phyloP scores from a whole-genome alignment of 1,140 invertebrate species.

The Anoplophora glabripennis region DNA sequence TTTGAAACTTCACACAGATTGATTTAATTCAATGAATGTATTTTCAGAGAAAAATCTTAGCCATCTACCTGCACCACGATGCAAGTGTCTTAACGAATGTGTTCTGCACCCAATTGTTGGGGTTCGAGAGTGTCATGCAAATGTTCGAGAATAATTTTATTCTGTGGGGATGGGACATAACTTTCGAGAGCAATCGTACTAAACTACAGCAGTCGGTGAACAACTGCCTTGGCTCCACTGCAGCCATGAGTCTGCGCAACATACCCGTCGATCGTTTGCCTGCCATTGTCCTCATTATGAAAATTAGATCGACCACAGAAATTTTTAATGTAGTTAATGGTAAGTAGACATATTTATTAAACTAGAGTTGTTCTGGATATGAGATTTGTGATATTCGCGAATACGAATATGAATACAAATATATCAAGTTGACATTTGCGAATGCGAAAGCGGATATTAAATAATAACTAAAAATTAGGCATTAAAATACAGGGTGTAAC shows the following conservation, averaged over 20 bases:
- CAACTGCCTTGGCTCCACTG: slow-evolving; percentile 63
- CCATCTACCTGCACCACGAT: slow-evolving; percentile 93
- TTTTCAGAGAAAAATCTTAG: slow-evolving; percentile 85
- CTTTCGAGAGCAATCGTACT: slow-evolving; percentile 76
- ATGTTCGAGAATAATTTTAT: slow-evolving; percentile 85
- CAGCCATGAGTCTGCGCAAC: slow-evolving; percentile 73
- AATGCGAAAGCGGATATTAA: too few relatives aligned
- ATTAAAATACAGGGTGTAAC: too few relatives aligned
- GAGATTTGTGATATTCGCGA: too few relatives aligned
- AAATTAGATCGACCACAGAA: slow-evolving; percentile 82
- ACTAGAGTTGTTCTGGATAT: too few relatives aligned
- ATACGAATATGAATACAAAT: too few relatives aligned
- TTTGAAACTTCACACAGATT: too few relatives aligned
- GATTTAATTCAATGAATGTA: too few relatives aligned
- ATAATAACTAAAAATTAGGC: too few relatives aligned
- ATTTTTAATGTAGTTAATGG: slow-evolving; percentile 84
- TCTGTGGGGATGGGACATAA: slow-evolving; percentile 94
- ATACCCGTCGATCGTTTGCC: slow-evolving; percentile 80
- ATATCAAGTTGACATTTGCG: too few relatives aligned
- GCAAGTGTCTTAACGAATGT: slow-evolving; percentile 90
- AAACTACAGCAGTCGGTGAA: slow-evolving; percentile 69
- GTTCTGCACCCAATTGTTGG: slow-evolving; percentile 91
- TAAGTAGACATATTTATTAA: too few relatives aligned
- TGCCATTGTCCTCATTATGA: slow-evolving; percentile 82
- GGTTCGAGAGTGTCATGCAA: slow-evolving; percentile 84